Conservation (phyloP, 2,888 invertebrate species). For the Lasioglossum zephyrum region DNA sequence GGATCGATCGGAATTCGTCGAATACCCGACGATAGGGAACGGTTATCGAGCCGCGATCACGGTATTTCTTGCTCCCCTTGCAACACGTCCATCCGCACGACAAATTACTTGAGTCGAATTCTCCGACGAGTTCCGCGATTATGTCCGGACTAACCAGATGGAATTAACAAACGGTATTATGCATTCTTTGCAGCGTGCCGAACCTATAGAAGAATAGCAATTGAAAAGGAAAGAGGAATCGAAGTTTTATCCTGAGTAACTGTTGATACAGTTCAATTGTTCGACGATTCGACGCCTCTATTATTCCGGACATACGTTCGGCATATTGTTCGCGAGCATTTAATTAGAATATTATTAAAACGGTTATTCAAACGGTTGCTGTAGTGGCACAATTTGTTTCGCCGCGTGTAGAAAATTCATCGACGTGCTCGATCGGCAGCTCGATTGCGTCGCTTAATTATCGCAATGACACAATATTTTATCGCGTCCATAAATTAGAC, state of each 20-base stretch:
- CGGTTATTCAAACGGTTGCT: background rate
- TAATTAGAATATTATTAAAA: constrained; percentile 8
- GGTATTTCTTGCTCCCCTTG: constrained; percentile 55
- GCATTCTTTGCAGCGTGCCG: too few relatives aligned
- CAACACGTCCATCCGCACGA: constrained; percentile 50
- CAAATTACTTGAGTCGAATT: constrained; percentile 57
- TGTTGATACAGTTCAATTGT: background rate
- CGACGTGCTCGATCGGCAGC: background rate
- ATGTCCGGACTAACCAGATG: constrained; percentile 18
- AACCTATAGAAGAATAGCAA: too few relatives aligned
- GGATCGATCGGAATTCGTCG: constrained; percentile 22
- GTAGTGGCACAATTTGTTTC: background rate
- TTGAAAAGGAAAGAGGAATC: too few relatives aligned
- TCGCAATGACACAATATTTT: constrained; percentile 33
- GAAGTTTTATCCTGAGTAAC: too few relatives aligned
- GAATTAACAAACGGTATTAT: background rate
- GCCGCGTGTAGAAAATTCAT: constrained; percentile 34
- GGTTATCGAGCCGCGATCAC: constrained; percentile 43
- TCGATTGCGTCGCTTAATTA: constrained; percentile 35
- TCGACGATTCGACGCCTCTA: background rate
- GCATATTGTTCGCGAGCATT: constrained; percentile 9
- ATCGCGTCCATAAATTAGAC: constrained; percentile 10
- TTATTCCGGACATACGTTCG: background rate
- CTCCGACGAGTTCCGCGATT: constrained; percentile 46
- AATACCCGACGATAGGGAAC: background rate